Evolutionary conservation across 2,797 vertebrate species (phyloP).

Genomic region (Rhyacichthys aspro): DNA sequence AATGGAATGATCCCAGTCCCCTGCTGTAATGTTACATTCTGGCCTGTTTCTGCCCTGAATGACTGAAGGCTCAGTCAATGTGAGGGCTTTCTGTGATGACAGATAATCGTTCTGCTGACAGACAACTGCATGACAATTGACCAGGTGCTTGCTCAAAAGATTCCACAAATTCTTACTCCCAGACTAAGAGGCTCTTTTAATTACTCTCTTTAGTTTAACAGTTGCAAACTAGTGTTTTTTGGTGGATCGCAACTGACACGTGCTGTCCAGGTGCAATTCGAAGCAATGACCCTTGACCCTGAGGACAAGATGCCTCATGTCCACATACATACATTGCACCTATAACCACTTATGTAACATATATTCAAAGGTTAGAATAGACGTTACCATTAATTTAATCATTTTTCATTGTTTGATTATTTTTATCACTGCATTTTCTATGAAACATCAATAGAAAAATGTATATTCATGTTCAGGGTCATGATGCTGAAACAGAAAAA

Average conservation of each 20-base stretch:
- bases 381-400: not conserved
- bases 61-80: conserved; percentile 20
- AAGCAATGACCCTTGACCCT: conserved; percentile 44
- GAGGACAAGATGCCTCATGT: conserved; percentile 62
- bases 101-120: conserved; percentile 47
- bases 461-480: conserved; percentile 9
- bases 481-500: conserved; percentile 4
- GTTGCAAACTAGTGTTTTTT: conserved; percentile 53
- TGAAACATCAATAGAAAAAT: conserved; percentile 3
- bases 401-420: not conserved
- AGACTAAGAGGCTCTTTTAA: conserved; percentile 61
- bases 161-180: conserved; percentile 71
- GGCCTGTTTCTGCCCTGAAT: conserved; percentile 4
- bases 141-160: conserved; percentile 73
- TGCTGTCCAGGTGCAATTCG: conserved; percentile 68
- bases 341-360: conserved; percentile 4
- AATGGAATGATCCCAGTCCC: not conserved
- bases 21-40: not conserved
- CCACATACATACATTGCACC: conserved; percentile 18
- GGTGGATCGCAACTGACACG: conserved; percentile 38
- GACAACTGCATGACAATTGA: conserved; percentile 62
- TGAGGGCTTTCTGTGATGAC: conserved; percentile 16
- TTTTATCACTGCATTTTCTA: not conserved
- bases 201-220: conserved; percentile 71
- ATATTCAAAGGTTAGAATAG: conserved; percentile 9